Conservation (phyloP, 2,113 vertebrate genomes). For the Ictidomys tridecemlineatus region DNA sequence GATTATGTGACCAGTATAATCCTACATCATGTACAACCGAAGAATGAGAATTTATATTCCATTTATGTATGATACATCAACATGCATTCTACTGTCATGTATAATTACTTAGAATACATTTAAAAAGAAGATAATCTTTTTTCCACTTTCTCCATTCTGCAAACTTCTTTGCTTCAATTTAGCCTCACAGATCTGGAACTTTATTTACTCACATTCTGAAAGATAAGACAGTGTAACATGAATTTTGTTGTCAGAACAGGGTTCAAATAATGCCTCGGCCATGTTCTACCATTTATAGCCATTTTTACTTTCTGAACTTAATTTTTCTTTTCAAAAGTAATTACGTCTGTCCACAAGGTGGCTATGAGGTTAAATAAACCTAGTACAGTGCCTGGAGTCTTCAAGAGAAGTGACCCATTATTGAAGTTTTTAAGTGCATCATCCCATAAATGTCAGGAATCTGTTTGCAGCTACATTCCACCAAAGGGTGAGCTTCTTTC, state of each 20-base stretch:
- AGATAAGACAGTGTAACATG: background rate
- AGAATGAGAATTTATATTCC: too few relatives aligned
- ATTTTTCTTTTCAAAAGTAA: conserved; percentile 25
- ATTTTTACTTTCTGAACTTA: background rate
- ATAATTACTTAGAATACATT: too few relatives aligned
- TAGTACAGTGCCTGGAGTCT: background rate
- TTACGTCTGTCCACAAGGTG: background rate
- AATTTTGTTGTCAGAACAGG: background rate
- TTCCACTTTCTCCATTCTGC: background rate
- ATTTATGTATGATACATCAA: too few relatives aligned
- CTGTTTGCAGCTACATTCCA: conserved; percentile 62
- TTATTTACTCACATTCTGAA: background rate
- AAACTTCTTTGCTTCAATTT: background rate
- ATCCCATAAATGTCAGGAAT: background rate
- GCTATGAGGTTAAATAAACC: background rate
- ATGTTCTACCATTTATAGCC: background rate
- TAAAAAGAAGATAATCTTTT: background rate
- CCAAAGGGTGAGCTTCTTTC: conserved; percentile 43
- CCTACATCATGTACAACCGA: too few relatives aligned
- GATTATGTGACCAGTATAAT: too few relatives aligned
- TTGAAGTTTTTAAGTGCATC: conserved; percentile 22
- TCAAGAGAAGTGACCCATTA: background rate
- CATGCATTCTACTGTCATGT: too few relatives aligned
- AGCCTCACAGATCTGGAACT: background rate
- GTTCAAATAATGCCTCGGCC: background rate